Percentiles rank a stretch among this genome's conserved stretches.
phyloP scores from a whole-genome alignment of 2,797 vertebrate species.

The Falco peregrinus region DNA sequence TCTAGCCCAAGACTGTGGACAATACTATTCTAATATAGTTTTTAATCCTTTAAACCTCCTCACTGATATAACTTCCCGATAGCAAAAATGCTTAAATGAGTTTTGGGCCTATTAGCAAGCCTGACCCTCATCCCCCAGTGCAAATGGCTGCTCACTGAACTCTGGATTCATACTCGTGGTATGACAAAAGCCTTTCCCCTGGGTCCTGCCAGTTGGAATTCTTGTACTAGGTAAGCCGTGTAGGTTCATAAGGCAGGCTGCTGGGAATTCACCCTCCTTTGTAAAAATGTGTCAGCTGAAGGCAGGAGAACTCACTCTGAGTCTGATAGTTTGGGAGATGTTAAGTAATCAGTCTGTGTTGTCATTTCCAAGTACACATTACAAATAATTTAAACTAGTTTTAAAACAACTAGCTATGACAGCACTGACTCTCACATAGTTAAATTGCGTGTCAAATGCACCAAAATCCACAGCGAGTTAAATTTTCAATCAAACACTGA shows the following conservation, averaged over 20 bases:
- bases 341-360: no score
- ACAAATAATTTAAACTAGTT: background rate
- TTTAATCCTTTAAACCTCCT: background rate
- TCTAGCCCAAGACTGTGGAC: background rate
- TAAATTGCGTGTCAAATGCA: background rate
- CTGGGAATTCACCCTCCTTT: background rate
- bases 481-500: background rate
- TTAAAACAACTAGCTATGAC: background rate
- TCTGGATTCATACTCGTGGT: background rate
- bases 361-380: background rate
- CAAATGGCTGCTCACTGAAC: background rate
- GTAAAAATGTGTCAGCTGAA: background rate
- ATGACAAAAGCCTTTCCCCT: background rate
- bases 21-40: background rate
- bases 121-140: background rate
- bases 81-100: background rate
- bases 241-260: background rate
- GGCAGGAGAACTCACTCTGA: fast-evolving
- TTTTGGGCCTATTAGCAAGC: no score
- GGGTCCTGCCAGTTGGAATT: background rate
- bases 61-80: background rate
- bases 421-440: background rate
- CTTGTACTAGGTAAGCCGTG: fast-evolving
- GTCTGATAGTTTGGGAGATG: background rate
- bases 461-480: background rate